Base-by-base conservation (phyloP, 2,888 invertebrate species). In the Spodoptera littoralis region DNA sequence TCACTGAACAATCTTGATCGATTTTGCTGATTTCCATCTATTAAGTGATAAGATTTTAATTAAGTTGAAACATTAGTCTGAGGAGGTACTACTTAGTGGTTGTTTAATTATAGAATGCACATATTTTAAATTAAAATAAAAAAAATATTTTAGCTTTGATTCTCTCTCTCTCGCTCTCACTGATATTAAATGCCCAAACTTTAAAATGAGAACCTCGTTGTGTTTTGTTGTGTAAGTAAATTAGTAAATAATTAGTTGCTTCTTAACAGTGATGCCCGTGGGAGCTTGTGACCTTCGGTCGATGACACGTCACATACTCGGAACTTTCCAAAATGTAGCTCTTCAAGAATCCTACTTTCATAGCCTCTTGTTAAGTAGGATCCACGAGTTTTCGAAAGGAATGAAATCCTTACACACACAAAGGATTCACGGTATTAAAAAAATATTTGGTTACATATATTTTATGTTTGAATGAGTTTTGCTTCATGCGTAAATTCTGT, bases 291-390 rank as follows among this genome's bases (percentile, higher is more conserved):
- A 18, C 6, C 45, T 43, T 30, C 36, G 64, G 55, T 70, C 70
- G 55, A 70, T 67, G 70, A 61, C 68, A 72, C 58, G 58, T 54
- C 46, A 70, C 49, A 65, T 42, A 63, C 62, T 52, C 46, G 27
- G 44, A 30, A 63, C 70, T 67, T 67, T 70, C 66, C 66, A 70
- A 70, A 63, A 55, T 22, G 43, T 63, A 66, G 27, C 22, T 24
- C 53, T 70, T 63, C 12, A 67, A 55, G 36, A 70, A 63, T 63
- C 27, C 36, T 46, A 46, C 55, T 70, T 70, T 43, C 12, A 42
- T 50, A 62, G 45, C 30, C 54, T 54, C 22, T 54, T 60, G 12
- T 36, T n/a, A 62, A 24, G 49, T 51, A 63, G 53, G 48, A 18
- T 11, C 9, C 18, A 51, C 45, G 22, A 44, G 43, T 36, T 64